Conservation (phyloP, 2,888 invertebrate species). For the Osedax frankpressi region DNA sequence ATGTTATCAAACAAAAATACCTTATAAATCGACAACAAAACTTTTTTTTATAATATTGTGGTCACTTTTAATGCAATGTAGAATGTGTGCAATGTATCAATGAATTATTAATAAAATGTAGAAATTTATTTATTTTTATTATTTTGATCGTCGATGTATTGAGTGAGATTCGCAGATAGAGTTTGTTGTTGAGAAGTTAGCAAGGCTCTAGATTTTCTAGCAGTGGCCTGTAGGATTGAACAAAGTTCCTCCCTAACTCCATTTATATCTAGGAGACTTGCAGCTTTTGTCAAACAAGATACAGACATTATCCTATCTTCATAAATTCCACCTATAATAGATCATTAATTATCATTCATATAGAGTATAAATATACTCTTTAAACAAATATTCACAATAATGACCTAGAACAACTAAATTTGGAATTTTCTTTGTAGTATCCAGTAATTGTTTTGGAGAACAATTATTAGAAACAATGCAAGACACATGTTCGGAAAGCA, state of each 20-base stretch:
- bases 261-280: conserved; percentile 19
- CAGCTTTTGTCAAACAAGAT: conserved; percentile 19
- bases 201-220: conserved; percentile 11
- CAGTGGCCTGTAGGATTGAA: conserved; percentile 11
- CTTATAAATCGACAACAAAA: no score
- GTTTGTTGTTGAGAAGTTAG: conserved; percentile 21
- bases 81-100: neutral
- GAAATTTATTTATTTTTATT: neutral
- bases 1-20: no score
- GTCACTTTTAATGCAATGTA: no score
- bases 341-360: neutral
- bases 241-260: conserved; percentile 17
- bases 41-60: no score
- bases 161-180: conserved; percentile 18
- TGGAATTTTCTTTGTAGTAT: conserved; percentile 14
- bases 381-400: neutral
- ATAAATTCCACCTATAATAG: conserved; percentile 22
- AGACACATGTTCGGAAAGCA: neutral
- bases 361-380: no score
- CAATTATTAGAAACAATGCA: conserved; percentile 5
- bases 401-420: conserved; percentile 4
- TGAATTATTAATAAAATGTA: neutral
- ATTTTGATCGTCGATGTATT: conserved; percentile 14
- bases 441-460: neutral
- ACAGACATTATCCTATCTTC: conserved; percentile 22